Conservation (phyloP, 2,888 invertebrate species). For the Ennomos erosarius region DNA sequence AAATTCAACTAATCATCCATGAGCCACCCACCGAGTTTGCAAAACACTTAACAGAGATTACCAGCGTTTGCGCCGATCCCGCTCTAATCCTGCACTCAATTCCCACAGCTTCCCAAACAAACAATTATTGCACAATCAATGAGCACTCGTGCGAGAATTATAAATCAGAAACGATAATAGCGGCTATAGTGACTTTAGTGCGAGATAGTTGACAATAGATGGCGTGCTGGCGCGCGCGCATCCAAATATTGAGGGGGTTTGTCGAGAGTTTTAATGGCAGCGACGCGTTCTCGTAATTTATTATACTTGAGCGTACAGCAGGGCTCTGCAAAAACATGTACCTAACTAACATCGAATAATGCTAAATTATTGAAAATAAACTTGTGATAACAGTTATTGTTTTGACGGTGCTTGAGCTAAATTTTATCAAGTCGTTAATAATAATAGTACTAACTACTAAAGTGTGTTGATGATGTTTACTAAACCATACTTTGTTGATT, state of each 20-base stretch:
- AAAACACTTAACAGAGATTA: conserved; percentile 49
- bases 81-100: conserved; percentile 67
- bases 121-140: conserved; percentile 81
- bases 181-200: conserved; percentile 63
- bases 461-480: too few species aligned
- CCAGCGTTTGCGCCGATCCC: conserved; percentile 52
- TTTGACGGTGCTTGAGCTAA: too few species aligned
- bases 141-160: conserved; percentile 71
- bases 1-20: conserved; percentile 8
- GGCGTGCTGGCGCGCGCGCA: conserved; percentile 60
- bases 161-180: conserved; percentile 68
- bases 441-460: too few species aligned
- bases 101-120: conserved; percentile 76
- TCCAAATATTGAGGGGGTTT: conserved; percentile 13
- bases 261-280: conserved; percentile 4
- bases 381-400: too few species aligned
- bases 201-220: conserved; percentile 62
- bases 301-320: not conserved
- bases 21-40: conserved; percentile 44
- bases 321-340: not conserved
- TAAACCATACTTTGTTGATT: too few species aligned
- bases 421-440: too few species aligned
- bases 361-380: too few species aligned
- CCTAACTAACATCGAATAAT: not conserved
- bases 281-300: not conserved